Evolutionary conservation across 2,888 invertebrate genomes (phyloP).

Genomic region (Drosophila flavopinicola): DNA sequence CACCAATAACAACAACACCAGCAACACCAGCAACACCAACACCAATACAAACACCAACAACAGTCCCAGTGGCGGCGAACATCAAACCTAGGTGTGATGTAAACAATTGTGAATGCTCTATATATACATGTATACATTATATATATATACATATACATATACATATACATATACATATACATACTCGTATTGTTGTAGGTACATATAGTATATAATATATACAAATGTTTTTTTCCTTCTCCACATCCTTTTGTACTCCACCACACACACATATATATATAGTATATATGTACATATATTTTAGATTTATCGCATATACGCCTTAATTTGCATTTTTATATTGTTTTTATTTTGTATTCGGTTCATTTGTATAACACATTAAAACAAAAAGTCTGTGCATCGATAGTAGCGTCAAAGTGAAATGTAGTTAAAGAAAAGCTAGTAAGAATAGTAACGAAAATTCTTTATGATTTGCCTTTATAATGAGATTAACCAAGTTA

Average conservation of each 20-base stretch:
- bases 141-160: constrained; percentile 36
- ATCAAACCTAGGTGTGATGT: constrained; percentile 67
- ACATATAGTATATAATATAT: no score
- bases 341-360: constrained; percentile 45
- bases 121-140: constrained; percentile 28
- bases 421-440: constrained; percentile 10
- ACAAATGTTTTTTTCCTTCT: constrained; percentile 29
- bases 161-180: constrained; percentile 10
- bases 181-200: constrained; percentile 6
- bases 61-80: constrained; percentile 70
- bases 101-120: constrained; percentile 76
- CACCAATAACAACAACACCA: constrained; percentile 25
- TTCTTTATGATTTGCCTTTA: constrained; percentile 79
- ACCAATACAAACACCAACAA: constrained; percentile 38
- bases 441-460: constrained; percentile 32
- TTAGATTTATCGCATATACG: constrained; percentile 37
- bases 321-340: constrained; percentile 56
- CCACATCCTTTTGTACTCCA: constrained; percentile 26
- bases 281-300: constrained; percentile 22
- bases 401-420: constrained; percentile 15
- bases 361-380: constrained; percentile 41
- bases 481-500: constrained; percentile 75
- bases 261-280: constrained; percentile 24
- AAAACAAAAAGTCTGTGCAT: constrained; percentile 59
- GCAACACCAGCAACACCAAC: constrained; percentile 28